Evolutionary conservation across 2,888 invertebrate genomes (phyloP), one percentile per base, ranked within the genome.

Genomic region (Luperina nickerlii): DNA sequence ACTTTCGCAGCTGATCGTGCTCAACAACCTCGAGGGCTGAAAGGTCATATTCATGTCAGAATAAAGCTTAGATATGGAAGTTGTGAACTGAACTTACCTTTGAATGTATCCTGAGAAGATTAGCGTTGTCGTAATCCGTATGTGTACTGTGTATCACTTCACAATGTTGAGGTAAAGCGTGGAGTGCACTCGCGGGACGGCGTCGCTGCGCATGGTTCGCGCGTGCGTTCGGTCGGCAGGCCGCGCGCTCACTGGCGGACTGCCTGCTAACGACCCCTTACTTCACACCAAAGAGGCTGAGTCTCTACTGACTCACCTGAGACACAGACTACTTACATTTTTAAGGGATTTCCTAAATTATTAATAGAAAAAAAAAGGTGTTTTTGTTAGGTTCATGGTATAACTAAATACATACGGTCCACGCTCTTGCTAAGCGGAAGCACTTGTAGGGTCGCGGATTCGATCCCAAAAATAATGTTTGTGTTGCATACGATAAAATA

Each of bases 1-100:
- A 94, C 94, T 95, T 95, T 96, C 93, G 94, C 96, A 95, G 95
- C 94, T 96, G 95, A 95, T 95, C 92, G 89, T 83, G 87, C 79
- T 85, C 78, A 72, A 78, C 84, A 80, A 72, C 87, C 85, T 89
- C 91, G 90, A 87, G 84, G 87, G 80, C 88, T 85, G 76, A 92
- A 92, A 93, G 92, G 91, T 92, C 90, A 92, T 57, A 73, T 63
- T 32, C 38, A 48, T 51, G 42, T 48, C 74, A 20, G 54, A 66
- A 68, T 63, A 67, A 24, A 24, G 70, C 68, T 67, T 60, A 60
- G 20, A 68, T 62, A 24, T 72, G 48, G 45, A 68, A 70, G 13
- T 45, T 27, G 24, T 72, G 68, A 45, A 66, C 48, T 76, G 38
- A 48, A 88, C 92, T 93, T 90, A 95, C 95, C 91, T 90, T 88